These are phyloP conservation scores for Sminthurinus aureus DNA, from an alignment of 2,888 invertebrate genomes.

Conservation along the genomic window DNA sequence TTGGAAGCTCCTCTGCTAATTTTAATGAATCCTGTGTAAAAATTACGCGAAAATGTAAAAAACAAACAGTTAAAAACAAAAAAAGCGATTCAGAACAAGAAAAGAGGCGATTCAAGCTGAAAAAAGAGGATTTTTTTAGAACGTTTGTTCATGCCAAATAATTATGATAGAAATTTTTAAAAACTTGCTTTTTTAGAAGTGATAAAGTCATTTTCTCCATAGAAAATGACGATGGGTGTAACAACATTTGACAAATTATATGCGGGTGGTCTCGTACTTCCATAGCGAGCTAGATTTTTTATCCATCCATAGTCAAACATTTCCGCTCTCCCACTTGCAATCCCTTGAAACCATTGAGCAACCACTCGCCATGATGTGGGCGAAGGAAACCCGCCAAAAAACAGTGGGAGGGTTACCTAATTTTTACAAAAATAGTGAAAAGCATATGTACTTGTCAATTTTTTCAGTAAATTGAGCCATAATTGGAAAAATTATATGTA, in stretches of 20 bases:
- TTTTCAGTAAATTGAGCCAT: background rate
- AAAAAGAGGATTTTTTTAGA: no score
- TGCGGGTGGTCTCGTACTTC: background rate
- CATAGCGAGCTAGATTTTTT: background rate
- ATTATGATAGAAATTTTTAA: no score
- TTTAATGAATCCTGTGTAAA: background rate
- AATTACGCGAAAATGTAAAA: background rate
- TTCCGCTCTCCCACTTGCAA: background rate
- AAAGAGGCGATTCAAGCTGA: no score
- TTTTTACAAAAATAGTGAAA: no score
- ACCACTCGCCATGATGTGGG: constrained; percentile 7
- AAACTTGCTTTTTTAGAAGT: background rate
- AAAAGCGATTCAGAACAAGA: no score
- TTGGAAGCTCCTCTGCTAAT: background rate
- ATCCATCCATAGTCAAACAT: background rate
- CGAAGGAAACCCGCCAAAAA: constrained; percentile 11
- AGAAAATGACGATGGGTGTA: constrained; percentile 4
- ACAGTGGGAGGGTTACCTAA: background rate
- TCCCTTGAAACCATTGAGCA: constrained; percentile 27
- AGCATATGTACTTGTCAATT: background rate
- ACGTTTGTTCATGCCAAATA: no score
- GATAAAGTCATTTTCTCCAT: constrained; percentile 19
- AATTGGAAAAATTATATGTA: background rate
- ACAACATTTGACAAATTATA: constrained; percentile 12
- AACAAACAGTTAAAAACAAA: background rate